Evolutionary conservation across 2,113 vertebrate genomes (phyloP).

Genomic region (Colinus virginianus): DNA sequence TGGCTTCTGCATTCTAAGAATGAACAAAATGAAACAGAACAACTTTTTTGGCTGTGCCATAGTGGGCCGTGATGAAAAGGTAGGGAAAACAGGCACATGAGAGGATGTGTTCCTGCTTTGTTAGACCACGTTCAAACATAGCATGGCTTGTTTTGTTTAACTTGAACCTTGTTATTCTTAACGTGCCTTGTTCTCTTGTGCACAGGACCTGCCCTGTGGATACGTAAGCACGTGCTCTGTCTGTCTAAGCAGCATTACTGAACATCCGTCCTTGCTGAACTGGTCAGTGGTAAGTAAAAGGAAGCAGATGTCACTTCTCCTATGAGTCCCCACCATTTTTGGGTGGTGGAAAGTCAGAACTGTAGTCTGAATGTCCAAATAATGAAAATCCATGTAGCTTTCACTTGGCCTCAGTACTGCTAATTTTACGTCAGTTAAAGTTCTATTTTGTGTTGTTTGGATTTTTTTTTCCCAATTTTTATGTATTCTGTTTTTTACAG

Average conservation of each 20-base stretch:
- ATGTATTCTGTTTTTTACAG: neutral
- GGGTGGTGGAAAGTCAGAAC: neutral
- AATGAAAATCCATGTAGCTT: neutral
- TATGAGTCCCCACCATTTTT: rapidly evolving
- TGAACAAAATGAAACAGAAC: neutral
- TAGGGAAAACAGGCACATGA: neutral
- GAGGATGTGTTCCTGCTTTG: neutral
- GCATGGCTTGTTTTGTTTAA: neutral
- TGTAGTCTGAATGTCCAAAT: neutral
- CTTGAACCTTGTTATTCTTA: neutral
- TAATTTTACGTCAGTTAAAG: rapidly evolving
- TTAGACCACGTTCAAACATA: neutral
- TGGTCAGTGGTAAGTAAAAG: neutral
- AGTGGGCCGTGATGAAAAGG: neutral
- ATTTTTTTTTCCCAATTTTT: neutral
- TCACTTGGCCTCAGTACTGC: rapidly evolving
- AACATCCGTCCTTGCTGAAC: neutral
- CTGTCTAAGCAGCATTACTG: neutral
- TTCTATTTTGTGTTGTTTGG: neutral
- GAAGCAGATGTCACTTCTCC: neutral
- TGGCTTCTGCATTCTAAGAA: neutral
- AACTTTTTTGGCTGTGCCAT: neutral
- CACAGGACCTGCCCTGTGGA: neutral
- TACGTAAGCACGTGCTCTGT: neutral
- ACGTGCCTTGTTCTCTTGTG: neutral